A percentile compares a stretch with the other conserved stretches of the same genome.
These are phyloP conservation scores for Auanema freiburgensis DNA, from an alignment of 2,888 invertebrate species.

Conservation along the genomic window DNA sequence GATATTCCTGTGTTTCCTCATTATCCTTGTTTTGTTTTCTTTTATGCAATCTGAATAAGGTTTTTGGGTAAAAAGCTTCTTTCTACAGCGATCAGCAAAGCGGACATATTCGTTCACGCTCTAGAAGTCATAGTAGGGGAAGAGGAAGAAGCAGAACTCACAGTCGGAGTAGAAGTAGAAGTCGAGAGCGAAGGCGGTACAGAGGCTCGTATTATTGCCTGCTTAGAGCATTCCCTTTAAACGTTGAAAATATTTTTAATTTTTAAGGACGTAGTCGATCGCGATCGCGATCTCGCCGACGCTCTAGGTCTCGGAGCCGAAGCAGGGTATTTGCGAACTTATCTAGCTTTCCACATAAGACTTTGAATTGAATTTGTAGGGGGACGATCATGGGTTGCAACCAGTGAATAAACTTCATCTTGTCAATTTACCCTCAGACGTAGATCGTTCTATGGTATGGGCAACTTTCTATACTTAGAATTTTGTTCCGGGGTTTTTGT, in stretches of 20 bases:
- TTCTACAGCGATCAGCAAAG: too few relatives aligned
- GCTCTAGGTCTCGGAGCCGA: conserved; percentile 23
- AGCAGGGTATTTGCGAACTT: conserved; percentile 19
- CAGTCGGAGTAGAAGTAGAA: conserved; percentile 8
- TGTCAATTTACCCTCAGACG: conserved; percentile 34
- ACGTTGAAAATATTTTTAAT: neutral
- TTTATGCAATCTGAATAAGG: too few relatives aligned
- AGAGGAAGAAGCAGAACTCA: conserved; percentile 1
- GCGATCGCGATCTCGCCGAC: conserved; percentile 11
- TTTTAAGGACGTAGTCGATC: conserved; percentile 15
- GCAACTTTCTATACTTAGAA: neutral
- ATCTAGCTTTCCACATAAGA: conserved; percentile 10
- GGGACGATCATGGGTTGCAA: neutral
- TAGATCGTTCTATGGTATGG: conserved; percentile 26
- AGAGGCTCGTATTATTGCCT: too few relatives aligned
- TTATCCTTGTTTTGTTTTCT: too few relatives aligned
- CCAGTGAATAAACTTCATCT: conserved; percentile 37
- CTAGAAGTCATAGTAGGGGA: too few relatives aligned
- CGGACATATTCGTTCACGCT: too few relatives aligned
- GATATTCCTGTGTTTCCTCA: too few relatives aligned
- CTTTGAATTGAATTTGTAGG: conserved; percentile 10
- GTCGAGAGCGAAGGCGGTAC: conserved; percentile 9
- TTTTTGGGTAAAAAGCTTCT: too few relatives aligned
- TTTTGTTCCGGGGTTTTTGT: neutral
- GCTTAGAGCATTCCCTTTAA: neutral